Evolutionary conservation across 2,888 invertebrate species (phyloP).

Genomic region (Brenthis daphne): DNA sequence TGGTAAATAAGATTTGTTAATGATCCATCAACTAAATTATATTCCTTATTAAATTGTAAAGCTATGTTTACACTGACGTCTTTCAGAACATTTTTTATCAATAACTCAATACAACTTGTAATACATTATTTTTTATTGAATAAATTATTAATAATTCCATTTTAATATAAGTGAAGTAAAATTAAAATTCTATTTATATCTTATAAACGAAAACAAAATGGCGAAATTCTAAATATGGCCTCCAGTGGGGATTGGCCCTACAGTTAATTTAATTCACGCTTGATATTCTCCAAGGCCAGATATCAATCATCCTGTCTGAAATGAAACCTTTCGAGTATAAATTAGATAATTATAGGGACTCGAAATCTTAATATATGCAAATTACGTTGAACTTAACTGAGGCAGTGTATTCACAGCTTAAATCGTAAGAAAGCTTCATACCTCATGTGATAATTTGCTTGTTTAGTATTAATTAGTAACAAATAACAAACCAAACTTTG

Average conservation of each 20-base stretch:
- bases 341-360: constrained; percentile 16
- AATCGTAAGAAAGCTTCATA: background rate
- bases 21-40: constrained; percentile 16
- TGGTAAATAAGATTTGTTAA: constrained; percentile 17
- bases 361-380: constrained; percentile 7
- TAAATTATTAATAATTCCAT: too few species aligned
- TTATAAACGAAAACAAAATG: background rate
- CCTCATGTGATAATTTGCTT: constrained; percentile 27
- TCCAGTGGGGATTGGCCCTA: constrained; percentile 1
- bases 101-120: background rate
- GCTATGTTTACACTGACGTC: constrained; percentile 22
- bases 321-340: constrained; percentile 12
- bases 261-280: constrained; percentile 10
- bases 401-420: constrained; percentile 10
- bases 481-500: constrained; percentile 2
- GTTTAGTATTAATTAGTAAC: too few species aligned
- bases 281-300: constrained; percentile 14
- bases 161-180: too few species aligned
- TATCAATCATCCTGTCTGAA: constrained; percentile 21
- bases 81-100: background rate
- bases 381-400: constrained; percentile 14
- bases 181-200: background rate
- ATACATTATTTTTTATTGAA: too few species aligned
- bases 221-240: background rate
- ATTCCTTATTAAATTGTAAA: constrained; percentile 3